A percentile compares a stretch with the other conserved stretches of the same genome.
phyloP scores from a whole-genome alignment of 2,888 invertebrate genomes.

The Drosophila melanosoma region DNA sequence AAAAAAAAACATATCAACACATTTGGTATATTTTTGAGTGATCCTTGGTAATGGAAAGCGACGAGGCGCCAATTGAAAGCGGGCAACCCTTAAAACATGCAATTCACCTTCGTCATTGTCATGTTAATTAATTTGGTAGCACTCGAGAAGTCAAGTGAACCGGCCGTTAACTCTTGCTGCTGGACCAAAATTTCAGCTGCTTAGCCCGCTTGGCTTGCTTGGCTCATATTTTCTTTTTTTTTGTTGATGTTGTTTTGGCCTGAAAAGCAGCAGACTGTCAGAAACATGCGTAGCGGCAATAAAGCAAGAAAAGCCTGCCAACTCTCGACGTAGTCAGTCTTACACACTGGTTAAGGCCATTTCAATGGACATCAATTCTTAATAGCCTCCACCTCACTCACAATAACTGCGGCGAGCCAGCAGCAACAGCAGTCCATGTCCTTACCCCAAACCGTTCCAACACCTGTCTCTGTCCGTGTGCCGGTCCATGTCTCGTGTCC shows the following conservation, averaged over 20 bases:
- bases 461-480: slow-evolving; percentile 3
- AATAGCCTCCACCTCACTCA: slow-evolving; percentile 36
- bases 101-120: slow-evolving; percentile 83
- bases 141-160: slow-evolving; percentile 72
- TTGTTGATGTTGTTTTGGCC: slow-evolving; percentile 2
- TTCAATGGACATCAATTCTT: slow-evolving; percentile 75
- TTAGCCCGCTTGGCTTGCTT: slow-evolving; percentile 50
- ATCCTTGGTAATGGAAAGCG: slow-evolving; percentile 8
- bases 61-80: slow-evolving; percentile 25
- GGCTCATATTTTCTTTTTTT: background rate
- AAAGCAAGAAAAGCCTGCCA: slow-evolving; percentile 32
- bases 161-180: slow-evolving; percentile 31
- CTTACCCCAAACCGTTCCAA: background rate
- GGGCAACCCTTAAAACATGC: slow-evolving; percentile 54
- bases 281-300: slow-evolving; percentile 61
- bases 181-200: slow-evolving; percentile 31
- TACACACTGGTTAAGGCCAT: slow-evolving; percentile 70
- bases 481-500: slow-evolving; percentile 33
- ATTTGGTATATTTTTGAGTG: slow-evolving; percentile 34
- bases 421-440: slow-evolving; percentile 3
- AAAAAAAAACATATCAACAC: slow-evolving; percentile 10
- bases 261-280: slow-evolving; percentile 58
- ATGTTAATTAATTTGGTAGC: slow-evolving; percentile 80
- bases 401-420: slow-evolving; percentile 5
- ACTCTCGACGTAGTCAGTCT: slow-evolving; percentile 20